Percentiles rank a stretch among this genome's conserved stretches.
These are phyloP conservation scores for Muscicapa striata DNA, from an alignment of 2,797 vertebrate species.

Conservation along the genomic window DNA sequence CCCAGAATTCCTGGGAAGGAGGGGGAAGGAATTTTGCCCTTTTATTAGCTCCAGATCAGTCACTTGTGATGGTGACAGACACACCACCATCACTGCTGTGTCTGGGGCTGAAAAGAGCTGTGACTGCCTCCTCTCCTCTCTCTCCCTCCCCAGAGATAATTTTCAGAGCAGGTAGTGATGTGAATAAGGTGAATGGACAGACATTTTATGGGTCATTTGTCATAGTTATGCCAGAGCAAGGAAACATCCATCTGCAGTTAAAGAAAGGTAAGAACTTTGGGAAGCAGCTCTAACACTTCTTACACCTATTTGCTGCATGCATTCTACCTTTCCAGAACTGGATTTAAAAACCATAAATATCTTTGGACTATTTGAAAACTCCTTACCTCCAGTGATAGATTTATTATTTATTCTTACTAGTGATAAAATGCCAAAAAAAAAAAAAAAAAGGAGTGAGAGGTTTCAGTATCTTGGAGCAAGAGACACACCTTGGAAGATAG, in stretches of 20 bases:
- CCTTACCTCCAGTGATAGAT: not conserved
- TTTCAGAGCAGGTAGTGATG: not conserved
- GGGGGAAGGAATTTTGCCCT: not conserved
- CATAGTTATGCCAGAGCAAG: slow-evolving; percentile 2
- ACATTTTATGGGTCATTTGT: not conserved
- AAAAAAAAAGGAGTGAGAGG: not conserved
- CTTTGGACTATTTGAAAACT: not conserved
- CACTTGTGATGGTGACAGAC: not conserved
- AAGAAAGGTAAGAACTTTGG: not conserved
- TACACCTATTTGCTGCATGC: not conserved
- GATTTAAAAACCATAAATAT: not conserved
- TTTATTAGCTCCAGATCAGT: not conserved
- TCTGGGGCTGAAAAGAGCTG: not conserved
- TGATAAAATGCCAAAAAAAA: not conserved
- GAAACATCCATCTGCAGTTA: not conserved
- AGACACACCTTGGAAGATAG: not conserved
- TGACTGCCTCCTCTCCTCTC: not conserved
- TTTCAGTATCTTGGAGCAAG: not conserved
- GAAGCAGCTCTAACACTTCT: not conserved
- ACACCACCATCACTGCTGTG: not conserved
- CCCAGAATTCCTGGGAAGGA: not conserved
- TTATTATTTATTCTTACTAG: not conserved
- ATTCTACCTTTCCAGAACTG: not conserved
- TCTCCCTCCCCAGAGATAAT: not conserved
- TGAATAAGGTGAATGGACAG: not conserved